phyloP scores from a whole-genome alignment of 2,113 vertebrate species.

The Phycodurus eques region DNA sequence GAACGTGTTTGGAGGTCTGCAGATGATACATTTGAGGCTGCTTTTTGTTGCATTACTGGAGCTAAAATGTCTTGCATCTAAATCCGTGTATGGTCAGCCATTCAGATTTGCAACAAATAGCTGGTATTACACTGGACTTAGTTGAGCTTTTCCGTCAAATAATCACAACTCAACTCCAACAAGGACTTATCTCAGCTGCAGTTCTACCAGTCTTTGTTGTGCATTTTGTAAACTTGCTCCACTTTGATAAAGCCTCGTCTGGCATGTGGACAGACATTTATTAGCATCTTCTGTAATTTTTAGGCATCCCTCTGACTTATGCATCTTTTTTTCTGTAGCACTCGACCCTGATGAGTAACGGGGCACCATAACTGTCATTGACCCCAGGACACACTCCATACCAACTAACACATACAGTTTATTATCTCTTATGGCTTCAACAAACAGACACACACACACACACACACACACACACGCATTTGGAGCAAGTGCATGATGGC shows the following conservation, averaged over 20 bases:
- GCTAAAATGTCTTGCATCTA: slow-evolving; percentile 49
- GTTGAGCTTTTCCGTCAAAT: slow-evolving; percentile 38
- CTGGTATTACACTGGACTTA: slow-evolving; percentile 31
- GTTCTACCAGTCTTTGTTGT: slow-evolving; percentile 18
- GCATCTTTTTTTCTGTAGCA: slow-evolving; percentile 11
- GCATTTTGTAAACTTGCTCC: slow-evolving; percentile 34
- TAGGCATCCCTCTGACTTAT: slow-evolving; percentile 10
- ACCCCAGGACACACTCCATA: slow-evolving; percentile 45
- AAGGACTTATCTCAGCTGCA: slow-evolving; percentile 21
- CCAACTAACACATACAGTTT: slow-evolving; percentile 40
- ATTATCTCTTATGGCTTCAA: slow-evolving; percentile 29
- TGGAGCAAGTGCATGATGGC: slow-evolving; percentile 29
- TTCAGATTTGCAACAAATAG: slow-evolving; percentile 51
- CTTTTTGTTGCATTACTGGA: slow-evolving; percentile 63
- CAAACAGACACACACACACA: slow-evolving; percentile 9
- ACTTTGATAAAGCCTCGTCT: slow-evolving; percentile 15
- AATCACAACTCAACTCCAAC: slow-evolving; percentile 19
- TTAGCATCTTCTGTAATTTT: background rate
- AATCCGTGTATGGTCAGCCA: slow-evolving; percentile 49
- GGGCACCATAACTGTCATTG: slow-evolving; percentile 54
- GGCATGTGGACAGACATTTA: background rate
- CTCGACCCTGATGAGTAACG: slow-evolving; percentile 57
- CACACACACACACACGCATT: background rate
- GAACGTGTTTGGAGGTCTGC: slow-evolving; percentile 57
- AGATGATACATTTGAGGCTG: slow-evolving; percentile 54